Evolutionary conservation across 2,888 invertebrate species (phyloP), one percentile per base, ranked within the genome.

Genomic region (Euspilapteryx auroguttella): DNA sequence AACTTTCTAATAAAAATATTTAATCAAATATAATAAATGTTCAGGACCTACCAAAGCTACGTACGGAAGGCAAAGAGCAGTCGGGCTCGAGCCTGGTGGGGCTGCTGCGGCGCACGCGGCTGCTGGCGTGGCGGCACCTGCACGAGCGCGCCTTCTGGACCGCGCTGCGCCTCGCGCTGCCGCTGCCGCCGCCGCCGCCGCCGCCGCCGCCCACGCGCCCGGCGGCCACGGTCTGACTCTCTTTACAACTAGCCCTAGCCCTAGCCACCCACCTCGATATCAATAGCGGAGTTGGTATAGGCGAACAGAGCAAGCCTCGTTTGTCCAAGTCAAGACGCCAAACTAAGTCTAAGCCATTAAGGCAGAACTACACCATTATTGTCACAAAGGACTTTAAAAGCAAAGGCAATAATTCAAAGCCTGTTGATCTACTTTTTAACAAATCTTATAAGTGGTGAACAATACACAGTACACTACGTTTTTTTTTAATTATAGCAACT

Each of bases 61-160:
- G 54, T 55, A 79, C 42, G 45, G 78, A 45, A 50, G 79, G 45
- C 40, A 76, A 54, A 52, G 79, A 55, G 58, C 62, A 12, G 59
- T 79, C 42, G 49, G 82, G 80, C 34, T 76, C 68, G 55, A 77
- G 75, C 33, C 53, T 78, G 47, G 66, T 62, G 45, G 56, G 50
- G 25, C 45, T 68, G 37, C 42, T 78, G 37, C 64, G 65, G 26
- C 64, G 64, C 41, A 54, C 76, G 40, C 68, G 64, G 33, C 62
- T 78, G 38, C 66, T 79, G 37, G 49, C 73, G 34, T 81, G 81
- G 80, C 62, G 73, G 1, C 63, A 68, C 51, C 55, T 71, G 44
- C 75, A 77, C 48, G 77, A 76, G 48, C 68, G 75, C 38, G 78
- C 71, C 42, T 85, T 85, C 64, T 86, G 85, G 85, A 78, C 81